These are phyloP conservation scores for Conus canariensis DNA, from an alignment of 2,888 invertebrate species.

Conservation along the genomic window DNA sequence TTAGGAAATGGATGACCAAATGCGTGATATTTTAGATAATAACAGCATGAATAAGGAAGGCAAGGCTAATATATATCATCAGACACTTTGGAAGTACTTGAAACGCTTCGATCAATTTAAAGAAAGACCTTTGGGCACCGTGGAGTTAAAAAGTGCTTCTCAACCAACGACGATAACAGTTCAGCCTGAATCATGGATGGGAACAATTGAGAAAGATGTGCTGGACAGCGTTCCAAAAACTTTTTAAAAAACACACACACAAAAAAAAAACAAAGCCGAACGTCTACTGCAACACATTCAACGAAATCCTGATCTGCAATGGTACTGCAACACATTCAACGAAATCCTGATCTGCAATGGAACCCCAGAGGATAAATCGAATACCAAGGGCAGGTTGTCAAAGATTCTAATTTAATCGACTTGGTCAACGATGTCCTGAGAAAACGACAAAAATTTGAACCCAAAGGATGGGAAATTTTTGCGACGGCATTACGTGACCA, in stretches of 20 bases:
- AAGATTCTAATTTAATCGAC: neutral
- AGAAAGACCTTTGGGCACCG: neutral
- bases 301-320: neutral
- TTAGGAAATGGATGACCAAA: neutral
- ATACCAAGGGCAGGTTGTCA: neutral
- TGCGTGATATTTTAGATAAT: neutral
- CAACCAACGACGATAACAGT: too few relatives aligned
- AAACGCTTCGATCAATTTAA: conserved; percentile 10
- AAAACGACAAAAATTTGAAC: neutral
- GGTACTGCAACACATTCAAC: too few relatives aligned
- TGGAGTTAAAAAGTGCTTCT: neutral
- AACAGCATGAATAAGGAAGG: neutral
- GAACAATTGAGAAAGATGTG: neutral
- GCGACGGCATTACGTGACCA: neutral
- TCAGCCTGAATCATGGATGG: neutral
- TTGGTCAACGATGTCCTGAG: neutral
- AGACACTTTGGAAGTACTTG: neutral
- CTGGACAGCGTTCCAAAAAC: neutral
- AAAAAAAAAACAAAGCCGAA: neutral
- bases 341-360: neutral
- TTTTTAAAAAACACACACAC: neutral
- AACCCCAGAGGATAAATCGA: neutral
- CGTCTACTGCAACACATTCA: neutral
- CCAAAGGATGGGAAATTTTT: neutral
- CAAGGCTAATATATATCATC: neutral